Conservation (phyloP, 2,888 invertebrate species). For the Standfussiana lucernea region DNA sequence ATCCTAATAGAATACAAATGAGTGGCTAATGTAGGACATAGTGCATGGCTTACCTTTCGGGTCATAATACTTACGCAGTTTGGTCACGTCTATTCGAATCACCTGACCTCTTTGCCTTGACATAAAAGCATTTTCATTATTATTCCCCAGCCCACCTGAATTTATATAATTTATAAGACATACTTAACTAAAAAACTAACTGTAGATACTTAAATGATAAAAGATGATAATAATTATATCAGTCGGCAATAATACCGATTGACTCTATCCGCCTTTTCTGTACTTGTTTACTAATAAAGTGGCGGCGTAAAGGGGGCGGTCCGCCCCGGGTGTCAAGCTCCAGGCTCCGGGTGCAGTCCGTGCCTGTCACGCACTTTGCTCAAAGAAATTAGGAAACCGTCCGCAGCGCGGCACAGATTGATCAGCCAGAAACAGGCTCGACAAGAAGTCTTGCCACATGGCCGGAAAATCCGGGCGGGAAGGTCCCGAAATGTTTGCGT, state of each 20-base stretch:
- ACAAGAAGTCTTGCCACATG: background rate
- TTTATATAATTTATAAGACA: background rate
- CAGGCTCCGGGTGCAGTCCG: background rate
- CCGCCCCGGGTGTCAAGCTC: background rate
- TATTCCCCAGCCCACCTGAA: background rate
- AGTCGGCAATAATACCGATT: background rate
- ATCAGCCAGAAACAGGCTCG: background rate
- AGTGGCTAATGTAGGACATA: background rate
- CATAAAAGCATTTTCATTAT: slow-evolving; percentile 12
- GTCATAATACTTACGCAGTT: background rate
- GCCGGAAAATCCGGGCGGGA: no score
- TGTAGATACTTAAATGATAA: background rate
- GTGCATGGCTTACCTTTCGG: background rate
- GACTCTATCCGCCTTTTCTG: background rate
- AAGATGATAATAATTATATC: no score
- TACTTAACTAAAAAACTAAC: background rate
- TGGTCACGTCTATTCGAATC: slow-evolving; percentile 20
- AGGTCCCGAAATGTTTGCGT: no score
- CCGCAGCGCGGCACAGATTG: background rate
- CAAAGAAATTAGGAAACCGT: background rate
- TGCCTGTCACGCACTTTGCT: background rate
- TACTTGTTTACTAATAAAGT: background rate
- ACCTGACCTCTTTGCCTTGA: slow-evolving; percentile 21
- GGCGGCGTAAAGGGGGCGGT: background rate
- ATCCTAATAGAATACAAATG: slow-evolving; percentile 15